Evolutionary conservation across 2,888 invertebrate species (phyloP).

Genomic region (Netelia fuscicornis): DNA sequence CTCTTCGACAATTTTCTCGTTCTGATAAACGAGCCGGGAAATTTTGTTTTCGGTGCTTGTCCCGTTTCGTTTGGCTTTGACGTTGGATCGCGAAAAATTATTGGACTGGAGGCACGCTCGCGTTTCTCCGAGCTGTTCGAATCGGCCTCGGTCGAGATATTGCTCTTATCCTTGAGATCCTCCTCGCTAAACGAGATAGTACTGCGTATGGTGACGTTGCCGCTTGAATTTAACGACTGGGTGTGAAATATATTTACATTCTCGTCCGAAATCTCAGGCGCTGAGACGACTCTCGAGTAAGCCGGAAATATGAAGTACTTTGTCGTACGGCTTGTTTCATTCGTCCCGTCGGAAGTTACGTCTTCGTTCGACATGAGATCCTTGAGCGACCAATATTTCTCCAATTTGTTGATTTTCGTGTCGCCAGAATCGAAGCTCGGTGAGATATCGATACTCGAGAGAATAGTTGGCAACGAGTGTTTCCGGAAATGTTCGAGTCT

Average conservation of each 20-base stretch:
- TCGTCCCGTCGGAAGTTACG: conserved; percentile 60
- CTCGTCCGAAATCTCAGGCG: conserved; percentile 77
- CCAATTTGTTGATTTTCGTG: conserved; percentile 76
- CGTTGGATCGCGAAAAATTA: conserved; percentile 50
- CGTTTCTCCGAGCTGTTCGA: conserved; percentile 36
- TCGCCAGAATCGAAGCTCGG: conserved; percentile 59
- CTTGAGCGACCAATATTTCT: conserved; percentile 81
- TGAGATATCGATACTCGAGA: conserved; percentile 73
- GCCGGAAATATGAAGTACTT: conserved; percentile 78
- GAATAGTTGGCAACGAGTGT: conserved; percentile 76
- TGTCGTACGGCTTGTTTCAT: conserved; percentile 65
- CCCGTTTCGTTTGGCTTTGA: neutral
- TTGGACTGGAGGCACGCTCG: conserved; percentile 66
- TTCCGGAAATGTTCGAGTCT: conserved; percentile 76
- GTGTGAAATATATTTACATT: conserved; percentile 70
- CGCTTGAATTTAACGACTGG: conserved; percentile 67
- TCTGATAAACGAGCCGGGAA: conserved; percentile 76
- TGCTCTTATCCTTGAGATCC: conserved; percentile 47
- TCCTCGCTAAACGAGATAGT: conserved; percentile 74
- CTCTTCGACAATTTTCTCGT: conserved; percentile 74
- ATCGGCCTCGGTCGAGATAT: neutral
- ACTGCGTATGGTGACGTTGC: conserved; percentile 73
- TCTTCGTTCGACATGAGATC: conserved; percentile 76
- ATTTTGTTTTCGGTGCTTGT: conserved; percentile 69
- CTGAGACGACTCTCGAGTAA: conserved; percentile 76